Evolutionary conservation across 2,888 invertebrate species (phyloP).

Genomic region (Nemotelus nigrinus): DNA sequence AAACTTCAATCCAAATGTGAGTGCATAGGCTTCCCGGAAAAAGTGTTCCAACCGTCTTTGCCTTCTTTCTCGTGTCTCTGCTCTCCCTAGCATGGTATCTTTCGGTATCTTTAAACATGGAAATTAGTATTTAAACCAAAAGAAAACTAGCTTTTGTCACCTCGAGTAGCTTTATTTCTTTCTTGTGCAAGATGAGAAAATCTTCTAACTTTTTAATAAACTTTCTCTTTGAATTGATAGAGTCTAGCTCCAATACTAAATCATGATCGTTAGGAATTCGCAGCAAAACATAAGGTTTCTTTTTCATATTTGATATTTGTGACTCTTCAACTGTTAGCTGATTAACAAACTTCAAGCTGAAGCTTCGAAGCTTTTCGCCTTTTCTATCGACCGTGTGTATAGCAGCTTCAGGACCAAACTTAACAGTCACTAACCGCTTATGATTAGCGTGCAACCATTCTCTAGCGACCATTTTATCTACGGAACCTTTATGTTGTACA

Average conservation of each 20-base stretch:
- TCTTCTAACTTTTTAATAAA: conserved; percentile 88
- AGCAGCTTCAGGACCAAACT: conserved; percentile 88
- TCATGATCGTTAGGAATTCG: conserved; percentile 91
- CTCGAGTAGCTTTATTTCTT: conserved; percentile 78
- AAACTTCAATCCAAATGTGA: conserved; percentile 82
- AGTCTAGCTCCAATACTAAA: conserved; percentile 90
- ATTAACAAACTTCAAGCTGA: conserved; percentile 80
- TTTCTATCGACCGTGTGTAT: conserved; percentile 89
- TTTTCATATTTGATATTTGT: conserved; percentile 76
- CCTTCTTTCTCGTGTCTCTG: conserved; percentile 92
- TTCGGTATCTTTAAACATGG: conserved; percentile 67
- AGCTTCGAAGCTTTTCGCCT: conserved; percentile 87
- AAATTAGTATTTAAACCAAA: background rate
- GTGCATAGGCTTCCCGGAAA: conserved; percentile 94
- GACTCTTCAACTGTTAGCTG: conserved; percentile 88
- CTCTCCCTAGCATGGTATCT: conserved; percentile 88
- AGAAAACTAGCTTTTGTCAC: conserved; percentile 27
- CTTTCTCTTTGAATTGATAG: conserved; percentile 80
- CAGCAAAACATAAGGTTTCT: conserved; percentile 83
- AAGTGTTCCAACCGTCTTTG: conserved; percentile 94
- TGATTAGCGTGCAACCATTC: conserved; percentile 95
- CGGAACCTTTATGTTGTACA: conserved; percentile 71
- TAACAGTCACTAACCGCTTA: conserved; percentile 86
- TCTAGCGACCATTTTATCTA: conserved; percentile 91
- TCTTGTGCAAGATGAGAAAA: conserved; percentile 84